Base-by-base conservation (phyloP, 1,140 invertebrate species). In the Scaptomyza montana region DNA sequence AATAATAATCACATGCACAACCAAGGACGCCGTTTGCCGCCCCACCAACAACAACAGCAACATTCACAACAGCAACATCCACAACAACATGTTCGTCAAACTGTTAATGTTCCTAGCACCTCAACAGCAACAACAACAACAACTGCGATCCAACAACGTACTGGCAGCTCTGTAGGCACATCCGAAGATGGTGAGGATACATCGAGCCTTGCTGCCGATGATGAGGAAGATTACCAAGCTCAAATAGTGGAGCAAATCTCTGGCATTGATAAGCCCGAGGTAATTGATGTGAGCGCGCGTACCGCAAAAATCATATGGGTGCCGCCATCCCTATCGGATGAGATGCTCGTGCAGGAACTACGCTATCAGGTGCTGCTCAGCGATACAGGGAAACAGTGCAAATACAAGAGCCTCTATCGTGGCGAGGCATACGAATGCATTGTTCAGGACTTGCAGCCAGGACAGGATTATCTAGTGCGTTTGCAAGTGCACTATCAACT, bases 251-350 rank as follows among this genome's bases (percentile, higher is more conserved):
- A 96, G 80, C 92, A 95, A 80, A 92, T 97, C 55, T 96, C 96
- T 21, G 94, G 94, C 54, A 95, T 96, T 79, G 94, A 95, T 75
- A 94, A 95, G 78, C 96, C 96, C 60, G 94, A 95, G 93, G 95
- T 97, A 51, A 95, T 95, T 77, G 96, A 97, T 78, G 93, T 97
- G 64, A 96, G 94, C 75, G 94, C 95, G 54, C 94, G 95, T 61
- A 96, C 95, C 92, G 96, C 96, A 76, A 94, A 97, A 78, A 94
- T 97, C 60, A 94, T 95, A 71, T 96, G 96, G 95, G 95, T 95
- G 73, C 94, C 94, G 9, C 96, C 96, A 2, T 92, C 93, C 30
- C 92, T 93, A 43, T 93, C 94, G 49, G 94, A 94, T 59, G 92
- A 93, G 28, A 90, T 93, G 9, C 92, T 93, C 13, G 59, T 89